Evolutionary conservation across 1,140 invertebrate species (phyloP), one percentile per base, ranked within the genome.

Genomic region (Bombus fervidus): DNA sequence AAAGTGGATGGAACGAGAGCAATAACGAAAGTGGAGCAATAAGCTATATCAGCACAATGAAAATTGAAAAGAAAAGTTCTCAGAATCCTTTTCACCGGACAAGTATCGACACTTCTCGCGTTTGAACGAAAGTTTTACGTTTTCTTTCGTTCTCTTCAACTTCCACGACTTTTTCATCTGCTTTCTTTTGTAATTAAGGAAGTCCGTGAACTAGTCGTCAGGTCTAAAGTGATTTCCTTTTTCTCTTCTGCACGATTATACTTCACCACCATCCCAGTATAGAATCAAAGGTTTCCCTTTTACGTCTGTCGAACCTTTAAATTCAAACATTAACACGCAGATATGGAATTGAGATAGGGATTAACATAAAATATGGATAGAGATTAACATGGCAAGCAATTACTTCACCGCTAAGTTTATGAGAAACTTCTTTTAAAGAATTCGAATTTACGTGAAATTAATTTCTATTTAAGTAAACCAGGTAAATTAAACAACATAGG

Each of bases 111-210:
- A 85, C 89, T 90, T 90, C 68, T 68, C 73, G 78, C 89, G 81
- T 84, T 84, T 83, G 28, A 80, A 83, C 79, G 84, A 89, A 90
- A 85, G 78, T 89, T 89, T 85, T 72, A 82, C 66, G 74, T 69
- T 86, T 37, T 18, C n/a, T 73, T 81, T 41, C 28, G 8, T 53
- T 22, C n/a, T 41, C 57, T 53, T 53, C 66, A 47, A 64, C 76
- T 31, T 34, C 5, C 37, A 31, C 75, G 75, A 87, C 57, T 64
- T 83, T 85, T 87, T 89, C 72, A 88, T 91, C 85, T 84, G 82
- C 62, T 91, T 75, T 86, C 79, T 76, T 81, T 87, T 83, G 86
- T 91, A 91, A 91, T 91, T 91, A 91, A 87, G 90, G 86, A 91
- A 91, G 85, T 89, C 88, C 62, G 62, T 34, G 74, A 76, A 66